Percentiles rank a stretch among this genome's conserved stretches.
These are phyloP conservation scores for Pedionomus torquatus DNA, from an alignment of 2,113 vertebrate species.

Conservation along the genomic window DNA sequence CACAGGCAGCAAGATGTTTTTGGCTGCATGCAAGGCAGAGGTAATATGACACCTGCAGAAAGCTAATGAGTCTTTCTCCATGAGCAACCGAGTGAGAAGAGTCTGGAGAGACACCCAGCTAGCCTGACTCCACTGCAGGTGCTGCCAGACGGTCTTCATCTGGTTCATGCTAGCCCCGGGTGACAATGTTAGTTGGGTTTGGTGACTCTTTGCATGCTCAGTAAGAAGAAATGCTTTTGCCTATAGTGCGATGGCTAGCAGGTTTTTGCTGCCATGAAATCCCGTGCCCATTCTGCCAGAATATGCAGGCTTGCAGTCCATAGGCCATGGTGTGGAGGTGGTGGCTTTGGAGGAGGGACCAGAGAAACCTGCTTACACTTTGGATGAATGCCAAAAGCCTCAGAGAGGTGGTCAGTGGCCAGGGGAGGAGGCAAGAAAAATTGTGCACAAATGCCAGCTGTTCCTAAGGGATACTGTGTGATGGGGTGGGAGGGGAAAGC, in stretches of 20 bases:
- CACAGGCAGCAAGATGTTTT: background rate
- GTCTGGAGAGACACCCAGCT: background rate
- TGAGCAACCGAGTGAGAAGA: background rate
- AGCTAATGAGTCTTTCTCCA: background rate
- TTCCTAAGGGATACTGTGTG: background rate
- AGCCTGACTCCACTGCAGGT: background rate
- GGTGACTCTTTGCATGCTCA: background rate
- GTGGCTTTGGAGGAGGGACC: background rate
- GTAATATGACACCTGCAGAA: background rate
- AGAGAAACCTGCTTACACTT: background rate
- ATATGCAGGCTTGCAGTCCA: background rate
- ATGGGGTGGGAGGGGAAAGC: background rate
- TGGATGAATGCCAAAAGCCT: background rate
- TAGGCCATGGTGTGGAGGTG: background rate
- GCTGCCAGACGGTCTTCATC: background rate
- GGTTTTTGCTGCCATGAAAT: background rate
- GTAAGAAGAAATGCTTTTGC: background rate
- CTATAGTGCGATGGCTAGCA: background rate
- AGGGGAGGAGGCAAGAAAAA: background rate
- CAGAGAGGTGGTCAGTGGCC: background rate
- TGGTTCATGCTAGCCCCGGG: background rate
- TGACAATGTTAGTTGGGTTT: background rate
- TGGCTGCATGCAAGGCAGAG: background rate
- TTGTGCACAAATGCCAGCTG: background rate
- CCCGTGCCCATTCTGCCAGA: accelerated